phyloP scores from a whole-genome alignment of 2,888 invertebrate genomes.

The Flexamia atlantica region DNA sequence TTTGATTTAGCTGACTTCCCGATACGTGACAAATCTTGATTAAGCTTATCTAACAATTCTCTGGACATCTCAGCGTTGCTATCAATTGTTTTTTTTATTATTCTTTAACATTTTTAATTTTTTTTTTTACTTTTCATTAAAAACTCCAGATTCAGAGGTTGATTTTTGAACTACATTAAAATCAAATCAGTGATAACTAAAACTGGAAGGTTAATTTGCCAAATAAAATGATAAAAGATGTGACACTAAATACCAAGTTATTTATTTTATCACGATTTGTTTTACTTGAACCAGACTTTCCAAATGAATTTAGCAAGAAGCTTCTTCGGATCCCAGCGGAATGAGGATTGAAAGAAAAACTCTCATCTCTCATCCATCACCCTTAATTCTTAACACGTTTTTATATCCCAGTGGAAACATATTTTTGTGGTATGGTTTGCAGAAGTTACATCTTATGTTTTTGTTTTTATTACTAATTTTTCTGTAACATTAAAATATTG shows the following conservation, averaged over 20 bases:
- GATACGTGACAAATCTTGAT: neutral
- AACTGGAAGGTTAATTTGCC: too few species aligned
- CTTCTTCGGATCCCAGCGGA: constrained; percentile 3
- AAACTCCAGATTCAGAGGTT: too few species aligned
- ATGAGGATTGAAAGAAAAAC: neutral
- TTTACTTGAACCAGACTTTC: neutral
- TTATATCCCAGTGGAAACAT: neutral
- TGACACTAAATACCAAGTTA: too few species aligned
- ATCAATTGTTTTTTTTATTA: too few species aligned
- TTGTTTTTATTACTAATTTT: too few species aligned
- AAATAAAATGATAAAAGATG: too few species aligned
- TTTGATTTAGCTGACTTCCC: neutral
- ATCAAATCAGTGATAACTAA: too few species aligned
- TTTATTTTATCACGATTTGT: neutral
- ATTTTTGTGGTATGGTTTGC: neutral
- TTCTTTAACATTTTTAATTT: too few species aligned
- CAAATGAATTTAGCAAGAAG: neutral
- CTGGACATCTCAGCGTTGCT: too few species aligned
- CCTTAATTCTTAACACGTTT: neutral
- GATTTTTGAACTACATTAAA: too few species aligned
- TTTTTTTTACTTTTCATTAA: too few species aligned
- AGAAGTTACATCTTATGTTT: neutral
- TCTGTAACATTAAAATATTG: too few species aligned
- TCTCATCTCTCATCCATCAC: neutral
- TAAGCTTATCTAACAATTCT: neutral